Evolutionary conservation across 2,797 vertebrate genomes (phyloP), one percentile per base, ranked within the genome.

Genomic region (Argentina silus): DNA sequence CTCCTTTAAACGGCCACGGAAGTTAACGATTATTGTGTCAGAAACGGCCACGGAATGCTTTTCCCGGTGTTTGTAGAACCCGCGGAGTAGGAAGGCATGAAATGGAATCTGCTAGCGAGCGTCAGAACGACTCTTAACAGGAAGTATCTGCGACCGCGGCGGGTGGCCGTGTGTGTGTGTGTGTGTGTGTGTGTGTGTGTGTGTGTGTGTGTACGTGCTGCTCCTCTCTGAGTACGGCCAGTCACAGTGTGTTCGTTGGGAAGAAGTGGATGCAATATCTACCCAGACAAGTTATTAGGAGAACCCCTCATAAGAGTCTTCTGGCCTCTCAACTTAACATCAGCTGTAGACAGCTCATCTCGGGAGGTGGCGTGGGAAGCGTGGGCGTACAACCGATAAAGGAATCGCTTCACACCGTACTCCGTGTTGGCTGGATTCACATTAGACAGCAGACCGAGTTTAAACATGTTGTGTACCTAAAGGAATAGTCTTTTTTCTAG

Each of bases 141-240:
- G 12, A 50, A 67, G 8, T 17, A 6, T 50, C 11, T 21, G 64
- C 45, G 19, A 12, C 19, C 11, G 57, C 57, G 11, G 51, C 51
- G 1, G 27, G 27, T 4, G 21, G 27, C 27, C 17, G 27, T 43
- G 10, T 55, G 42, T 55, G 60, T 56, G 51, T 70, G 15, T 82
- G 45, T 63, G 42, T 73, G 56, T 69, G 51, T 17, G 61, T 77
- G 9, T 62, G 43, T n/a, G n/a, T n/a, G n/a, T n/a, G n/a, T n/a
- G n/a, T n/a, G n/a, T n/a, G n/a, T n/a, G 72, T 65, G 59, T 63
- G 44, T 62, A 10, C 47, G 27, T 36, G 4, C 27, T 36, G 27
- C 27, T 4, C 1, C 2, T 36, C 27, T 36, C 27, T 36, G 27
- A 36, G 2, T 36, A 4, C 27, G 27, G 27, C 27, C 27, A 36